Conservation (phyloP, 2,888 invertebrate genomes). For the Platerodrilus igneus region DNA sequence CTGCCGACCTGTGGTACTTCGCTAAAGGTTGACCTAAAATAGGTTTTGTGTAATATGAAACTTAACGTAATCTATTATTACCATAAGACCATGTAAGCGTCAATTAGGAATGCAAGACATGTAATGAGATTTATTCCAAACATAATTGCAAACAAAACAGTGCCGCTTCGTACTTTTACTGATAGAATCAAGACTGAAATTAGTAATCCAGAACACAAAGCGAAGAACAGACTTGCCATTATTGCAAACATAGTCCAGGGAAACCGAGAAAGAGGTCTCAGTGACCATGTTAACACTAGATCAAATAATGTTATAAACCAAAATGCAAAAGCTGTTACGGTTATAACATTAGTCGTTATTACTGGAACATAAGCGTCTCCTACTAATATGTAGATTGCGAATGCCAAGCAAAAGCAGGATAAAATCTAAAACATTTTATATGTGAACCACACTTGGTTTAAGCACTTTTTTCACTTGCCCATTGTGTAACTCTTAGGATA, state of each 20-base stretch:
- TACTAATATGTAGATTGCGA: slow-evolving; percentile 13
- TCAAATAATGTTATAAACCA: slow-evolving; percentile 22
- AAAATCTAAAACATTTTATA: slow-evolving; percentile 29
- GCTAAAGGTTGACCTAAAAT: too few species aligned
- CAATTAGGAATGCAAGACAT: too few species aligned
- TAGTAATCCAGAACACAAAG: slow-evolving; percentile 19
- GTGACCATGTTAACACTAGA: slow-evolving; percentile 16
- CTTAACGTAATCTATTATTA: too few species aligned
- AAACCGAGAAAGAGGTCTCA: slow-evolving; percentile 24
- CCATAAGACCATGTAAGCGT: too few species aligned
- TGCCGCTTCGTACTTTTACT: too few species aligned
- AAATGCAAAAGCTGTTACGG: slow-evolving; percentile 5
- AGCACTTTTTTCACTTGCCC: slow-evolving; percentile 15
- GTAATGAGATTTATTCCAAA: too few species aligned
- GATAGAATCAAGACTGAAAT: too few species aligned
- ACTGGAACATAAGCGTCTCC: too few species aligned
- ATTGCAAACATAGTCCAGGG: slow-evolving; percentile 28
- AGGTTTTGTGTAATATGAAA: too few species aligned
- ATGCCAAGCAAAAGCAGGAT: slow-evolving; percentile 20
- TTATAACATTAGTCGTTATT: too few species aligned
- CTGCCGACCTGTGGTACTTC: too few species aligned
- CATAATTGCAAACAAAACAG: too few species aligned
- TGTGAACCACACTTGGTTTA: neutral
- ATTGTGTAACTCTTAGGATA: slow-evolving; percentile 20
- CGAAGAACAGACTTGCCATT: slow-evolving; percentile 20